Percentiles rank a stretch among this genome's conserved stretches.
phyloP scores from a whole-genome alignment of 2,113 vertebrate species.

The Lagopus leucura region DNA sequence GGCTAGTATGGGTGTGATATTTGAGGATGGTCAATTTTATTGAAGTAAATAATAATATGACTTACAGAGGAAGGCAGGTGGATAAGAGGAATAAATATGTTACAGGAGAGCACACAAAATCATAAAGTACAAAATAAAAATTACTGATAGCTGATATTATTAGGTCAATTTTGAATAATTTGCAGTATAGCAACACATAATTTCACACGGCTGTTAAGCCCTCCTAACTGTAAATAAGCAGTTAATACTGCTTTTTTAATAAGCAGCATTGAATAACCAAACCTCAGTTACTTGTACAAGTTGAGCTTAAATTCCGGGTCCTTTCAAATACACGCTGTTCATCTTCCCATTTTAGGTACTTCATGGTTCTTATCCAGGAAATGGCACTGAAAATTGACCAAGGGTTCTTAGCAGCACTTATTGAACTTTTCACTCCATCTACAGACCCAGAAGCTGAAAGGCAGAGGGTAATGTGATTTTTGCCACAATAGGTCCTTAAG shows the following conservation, averaged over 20 bases:
- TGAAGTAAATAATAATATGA: background rate
- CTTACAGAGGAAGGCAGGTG: background rate
- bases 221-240: background rate
- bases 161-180: background rate
- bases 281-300: background rate
- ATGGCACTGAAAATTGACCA: slow-evolving; percentile 98
- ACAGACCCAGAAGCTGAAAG: slow-evolving; percentile 78
- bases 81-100: background rate
- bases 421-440: slow-evolving; percentile 84
- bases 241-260: background rate
- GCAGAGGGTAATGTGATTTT: slow-evolving; percentile 80
- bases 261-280: background rate
- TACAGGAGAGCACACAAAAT: background rate
- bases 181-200: background rate
- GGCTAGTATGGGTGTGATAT: background rate
- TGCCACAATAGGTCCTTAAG: background rate
- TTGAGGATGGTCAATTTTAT: background rate
- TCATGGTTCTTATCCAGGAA: slow-evolving; percentile 98
- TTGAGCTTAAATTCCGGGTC: too few species aligned
- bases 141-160: background rate
- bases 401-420: slow-evolving; percentile 88
- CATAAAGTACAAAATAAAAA: background rate
- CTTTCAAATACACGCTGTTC: background rate
- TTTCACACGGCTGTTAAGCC: background rate
- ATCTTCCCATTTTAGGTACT: slow-evolving; percentile 83